Evolutionary conservation across 2,797 vertebrate genomes (phyloP).

Genomic region (Muscicapa striata): DNA sequence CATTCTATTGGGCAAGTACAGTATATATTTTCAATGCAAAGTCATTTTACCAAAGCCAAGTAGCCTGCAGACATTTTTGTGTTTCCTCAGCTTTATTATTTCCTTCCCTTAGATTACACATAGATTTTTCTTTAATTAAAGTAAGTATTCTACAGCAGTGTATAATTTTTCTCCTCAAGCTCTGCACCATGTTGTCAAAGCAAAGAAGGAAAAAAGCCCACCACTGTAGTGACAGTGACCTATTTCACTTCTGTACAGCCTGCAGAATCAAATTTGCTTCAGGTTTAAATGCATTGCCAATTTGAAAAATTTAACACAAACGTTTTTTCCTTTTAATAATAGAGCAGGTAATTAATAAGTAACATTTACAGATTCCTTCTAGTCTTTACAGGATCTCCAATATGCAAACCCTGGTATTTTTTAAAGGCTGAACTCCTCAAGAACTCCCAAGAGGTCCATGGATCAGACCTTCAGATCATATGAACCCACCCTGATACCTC

Average conservation of each 20-base stretch:
- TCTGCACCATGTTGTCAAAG: conserved; percentile 6
- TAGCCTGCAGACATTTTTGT: not conserved
- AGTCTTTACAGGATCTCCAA: not conserved
- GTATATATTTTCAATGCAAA: not conserved
- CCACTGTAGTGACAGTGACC: not conserved
- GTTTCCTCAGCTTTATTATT: conserved; percentile 22
- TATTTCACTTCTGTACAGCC: conserved; percentile 37
- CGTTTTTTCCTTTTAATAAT: conserved; percentile 23
- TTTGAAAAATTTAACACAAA: conserved; percentile 55
- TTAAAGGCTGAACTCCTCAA: conserved; percentile 4
- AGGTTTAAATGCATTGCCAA: conserved; percentile 42
- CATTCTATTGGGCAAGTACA: not conserved
- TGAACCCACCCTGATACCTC: not conserved
- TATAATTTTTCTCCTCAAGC: conserved; percentile 12
- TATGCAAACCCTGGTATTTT: not conserved
- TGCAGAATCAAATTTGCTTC: conserved; percentile 48
- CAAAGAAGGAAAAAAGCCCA: not conserved
- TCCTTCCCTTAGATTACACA: not conserved
- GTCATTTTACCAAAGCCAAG: conserved; percentile 5
- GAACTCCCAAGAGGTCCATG: not conserved
- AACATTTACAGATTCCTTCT: conserved; percentile 26
- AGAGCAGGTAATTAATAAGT: conserved; percentile 38
- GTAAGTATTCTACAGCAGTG: not conserved
- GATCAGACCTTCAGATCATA: not conserved
- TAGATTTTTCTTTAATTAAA: not conserved